phyloP scores from a whole-genome alignment of 2,888 invertebrate species.

The Augochlorella aurata region DNA sequence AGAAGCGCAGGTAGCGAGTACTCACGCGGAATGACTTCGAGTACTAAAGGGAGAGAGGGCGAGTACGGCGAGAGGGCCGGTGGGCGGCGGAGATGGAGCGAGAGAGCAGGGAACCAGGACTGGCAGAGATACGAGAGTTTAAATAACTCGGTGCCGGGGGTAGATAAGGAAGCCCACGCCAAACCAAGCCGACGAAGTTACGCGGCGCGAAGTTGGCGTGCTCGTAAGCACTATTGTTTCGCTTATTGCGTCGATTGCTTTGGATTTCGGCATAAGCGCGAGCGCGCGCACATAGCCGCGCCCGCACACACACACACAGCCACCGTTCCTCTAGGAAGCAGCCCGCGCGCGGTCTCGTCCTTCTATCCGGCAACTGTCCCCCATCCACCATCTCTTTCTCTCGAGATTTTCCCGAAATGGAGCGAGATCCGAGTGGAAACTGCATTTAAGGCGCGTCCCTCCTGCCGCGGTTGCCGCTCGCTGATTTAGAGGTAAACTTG shows the following conservation, averaged over 20 bases:
- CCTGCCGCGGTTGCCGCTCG: constrained; percentile 45
- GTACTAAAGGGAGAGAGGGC: constrained; percentile 10
- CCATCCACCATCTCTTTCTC: constrained; percentile 34
- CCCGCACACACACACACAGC: neutral
- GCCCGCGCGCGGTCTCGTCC: constrained; percentile 12
- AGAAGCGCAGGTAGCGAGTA: constrained; percentile 45
- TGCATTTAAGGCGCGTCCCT: constrained; percentile 65
- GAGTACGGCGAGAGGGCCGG: constrained; percentile 19
- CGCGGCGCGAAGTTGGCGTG: constrained; percentile 66
- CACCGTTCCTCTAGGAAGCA: constrained; percentile 24
- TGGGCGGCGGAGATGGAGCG: neutral
- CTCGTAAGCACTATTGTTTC: constrained; percentile 73
- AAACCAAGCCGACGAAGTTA: constrained; percentile 63
- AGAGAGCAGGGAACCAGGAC: constrained; percentile 30
- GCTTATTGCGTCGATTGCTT: constrained; percentile 72
- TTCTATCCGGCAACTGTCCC: constrained; percentile 29
- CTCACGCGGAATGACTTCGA: constrained; percentile 36
- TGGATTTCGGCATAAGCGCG: constrained; percentile 71
- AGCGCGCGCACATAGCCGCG: neutral
- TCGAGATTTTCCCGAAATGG: constrained; percentile 30
- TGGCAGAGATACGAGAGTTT: constrained; percentile 71
- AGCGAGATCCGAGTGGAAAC: constrained; percentile 55
- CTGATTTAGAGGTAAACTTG: constrained; percentile 67
- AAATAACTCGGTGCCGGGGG: constrained; percentile 69
- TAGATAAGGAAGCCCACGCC: constrained; percentile 69